These are phyloP conservation scores for Drosophila asahinai DNA, from an alignment of 1,140 invertebrate species.

Conservation along the genomic window DNA sequence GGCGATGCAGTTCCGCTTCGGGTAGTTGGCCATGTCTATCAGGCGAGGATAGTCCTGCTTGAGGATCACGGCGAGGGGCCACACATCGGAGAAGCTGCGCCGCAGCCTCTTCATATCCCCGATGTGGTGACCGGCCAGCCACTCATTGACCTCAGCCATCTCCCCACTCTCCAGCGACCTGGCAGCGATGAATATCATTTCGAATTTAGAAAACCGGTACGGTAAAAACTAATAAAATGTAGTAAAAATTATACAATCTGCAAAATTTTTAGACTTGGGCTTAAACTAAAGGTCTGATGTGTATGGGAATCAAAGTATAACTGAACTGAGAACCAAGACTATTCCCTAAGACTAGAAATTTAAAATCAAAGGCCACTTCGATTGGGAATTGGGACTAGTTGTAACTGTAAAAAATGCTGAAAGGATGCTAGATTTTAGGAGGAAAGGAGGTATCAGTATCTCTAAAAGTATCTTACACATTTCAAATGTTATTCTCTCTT, in stretches of 20 bases:
- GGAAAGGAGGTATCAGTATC: too few species aligned
- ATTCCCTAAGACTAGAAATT: neutral
- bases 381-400: neutral
- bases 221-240: too few species aligned
- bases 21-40: constrained; percentile 91
- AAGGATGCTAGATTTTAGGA: too few species aligned
- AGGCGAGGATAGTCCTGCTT: constrained; percentile 89
- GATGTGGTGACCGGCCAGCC: constrained; percentile 89
- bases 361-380: neutral
- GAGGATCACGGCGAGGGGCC: constrained; percentile 90
- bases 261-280: neutral
- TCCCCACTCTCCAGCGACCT: constrained; percentile 45
- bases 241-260: too few species aligned
- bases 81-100: constrained; percentile 87
- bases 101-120: constrained; percentile 39
- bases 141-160: constrained; percentile 85
- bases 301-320: rapidly evolving
- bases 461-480: constrained; percentile 16
- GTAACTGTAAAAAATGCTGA: too few species aligned
- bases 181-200: too few species aligned
- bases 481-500: constrained; percentile 13
- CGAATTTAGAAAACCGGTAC: too few species aligned
- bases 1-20: constrained; percentile 87
- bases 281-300: neutral
- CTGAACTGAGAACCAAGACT: neutral